Conservation (phyloP, 2,888 invertebrate species). For the Fragum fragum region DNA sequence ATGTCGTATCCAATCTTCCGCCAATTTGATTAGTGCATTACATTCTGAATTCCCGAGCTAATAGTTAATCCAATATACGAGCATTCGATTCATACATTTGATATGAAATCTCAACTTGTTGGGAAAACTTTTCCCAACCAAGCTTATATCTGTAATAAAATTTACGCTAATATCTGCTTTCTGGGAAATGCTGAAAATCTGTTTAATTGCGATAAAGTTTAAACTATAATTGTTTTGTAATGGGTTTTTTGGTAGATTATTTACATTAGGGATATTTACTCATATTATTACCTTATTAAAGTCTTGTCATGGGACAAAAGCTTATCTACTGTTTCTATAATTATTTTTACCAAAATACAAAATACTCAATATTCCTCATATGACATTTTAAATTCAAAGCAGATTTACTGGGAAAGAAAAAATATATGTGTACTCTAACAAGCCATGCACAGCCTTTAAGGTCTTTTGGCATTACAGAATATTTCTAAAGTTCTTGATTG, state of each 20-base stretch:
- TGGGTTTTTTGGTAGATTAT: constrained; percentile 17
- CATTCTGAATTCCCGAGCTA: constrained; percentile 23
- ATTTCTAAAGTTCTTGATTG: no score
- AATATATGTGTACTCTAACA: no score
- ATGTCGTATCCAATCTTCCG: constrained; percentile 29
- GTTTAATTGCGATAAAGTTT: constrained; percentile 23
- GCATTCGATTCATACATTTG: constrained; percentile 32
- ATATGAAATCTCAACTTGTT: constrained; percentile 27
- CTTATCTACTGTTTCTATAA: neutral
- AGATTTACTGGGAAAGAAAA: no score
- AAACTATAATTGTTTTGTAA: constrained; percentile 17
- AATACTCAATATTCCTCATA: no score
- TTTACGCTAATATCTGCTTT: neutral
- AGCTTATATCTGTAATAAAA: constrained; percentile 2
- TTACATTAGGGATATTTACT: constrained; percentile 1
- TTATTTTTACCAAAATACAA: neutral
- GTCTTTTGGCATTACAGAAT: no score
- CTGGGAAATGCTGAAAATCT: neutral
- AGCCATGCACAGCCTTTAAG: no score
- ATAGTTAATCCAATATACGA: constrained; percentile 27
- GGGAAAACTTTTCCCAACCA: constrained; percentile 4
- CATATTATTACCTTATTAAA: constrained; percentile 13
- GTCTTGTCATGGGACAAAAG: neutral
- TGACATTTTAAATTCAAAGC: no score
- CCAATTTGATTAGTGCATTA: constrained; percentile 30